Base-by-base conservation (phyloP, 2,113 vertebrate species). In the Diadophis punctatus region DNA sequence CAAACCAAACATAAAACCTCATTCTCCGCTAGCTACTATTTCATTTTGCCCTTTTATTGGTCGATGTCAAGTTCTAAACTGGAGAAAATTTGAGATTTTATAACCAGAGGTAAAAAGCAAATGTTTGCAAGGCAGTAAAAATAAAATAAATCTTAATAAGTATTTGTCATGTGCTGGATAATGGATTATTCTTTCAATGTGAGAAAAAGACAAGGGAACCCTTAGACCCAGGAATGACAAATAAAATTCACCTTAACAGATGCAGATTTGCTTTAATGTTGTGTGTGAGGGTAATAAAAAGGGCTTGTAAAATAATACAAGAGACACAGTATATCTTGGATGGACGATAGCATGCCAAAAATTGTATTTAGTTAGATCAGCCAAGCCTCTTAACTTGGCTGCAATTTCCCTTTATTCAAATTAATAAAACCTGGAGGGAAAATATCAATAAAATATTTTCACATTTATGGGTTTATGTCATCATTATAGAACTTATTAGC, bases 191-290 rank as follows among this genome's bases (percentile, higher is more conserved):
- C 60, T 92, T 86, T 94, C 27, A 91, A n/a, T 92, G 90, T 56
- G 88, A 93, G 68, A 93, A 86, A 93, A 95, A 46, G 95, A n/a
- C 55, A 95, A 92, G 94, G 56, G 55, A 95, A 91, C 30, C 30
- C 39, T 96, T 95, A 95, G 86, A 34, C 25, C 63, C 93, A 91
- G 92, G 84, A 94, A 95, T 91, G 84, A 93, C 92, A 95, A 89
- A 96, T 96, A 94, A 97, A 97, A 95, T 94, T 95, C 93, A 94
- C 58, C 88, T 92, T 95, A 97, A 95, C 84, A 94, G 48, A 94
- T 94, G 85, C 85, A 96, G 89, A 94, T 96, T 95, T 88, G 10
- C 85, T 95, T 23, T 94, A 92, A 92, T 94, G 8, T 93, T 89
- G 86, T 95, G 43, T 86, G 89, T 96, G 30, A 95, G 63, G 8